A percentile compares a stretch with the other conserved stretches of the same genome.
Evolutionary conservation across 2,797 vertebrate species (phyloP).

Genomic region (Megalops cyprinoides): DNA sequence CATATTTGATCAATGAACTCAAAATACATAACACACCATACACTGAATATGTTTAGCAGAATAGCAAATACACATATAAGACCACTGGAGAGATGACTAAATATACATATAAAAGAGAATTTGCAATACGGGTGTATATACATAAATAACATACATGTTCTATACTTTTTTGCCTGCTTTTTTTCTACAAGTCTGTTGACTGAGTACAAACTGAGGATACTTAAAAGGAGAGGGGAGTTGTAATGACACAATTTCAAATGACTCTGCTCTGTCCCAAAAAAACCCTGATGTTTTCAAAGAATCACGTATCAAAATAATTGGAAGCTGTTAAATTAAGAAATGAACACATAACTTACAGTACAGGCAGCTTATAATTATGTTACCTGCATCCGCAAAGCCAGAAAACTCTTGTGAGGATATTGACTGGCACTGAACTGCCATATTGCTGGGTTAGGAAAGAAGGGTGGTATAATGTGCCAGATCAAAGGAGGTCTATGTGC

Average conservation of each 20-base stretch:
- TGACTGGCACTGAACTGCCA: background rate
- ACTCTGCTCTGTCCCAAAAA: conserved; percentile 33
- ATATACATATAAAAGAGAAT: conserved; percentile 55
- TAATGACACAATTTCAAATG: conserved; percentile 51
- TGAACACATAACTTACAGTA: background rate
- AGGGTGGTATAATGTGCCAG: background rate
- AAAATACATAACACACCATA: conserved; percentile 43
- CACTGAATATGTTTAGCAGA: conserved; percentile 44
- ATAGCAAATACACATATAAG: conserved; percentile 50
- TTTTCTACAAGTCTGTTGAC: conserved; percentile 54
- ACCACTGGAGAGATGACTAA: conserved; percentile 42
- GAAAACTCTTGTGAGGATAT: background rate
- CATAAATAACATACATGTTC: conserved; percentile 31
- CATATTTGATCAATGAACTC: conserved; percentile 27
- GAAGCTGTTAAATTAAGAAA: conserved; percentile 9
- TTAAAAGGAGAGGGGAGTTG: conserved; percentile 31
- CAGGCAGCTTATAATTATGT: background rate
- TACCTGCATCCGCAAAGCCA: conserved; percentile 5
- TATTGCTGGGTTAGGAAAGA: background rate
- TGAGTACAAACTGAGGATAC: conserved; percentile 46
- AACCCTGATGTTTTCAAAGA: conserved; percentile 27
- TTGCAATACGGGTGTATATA: conserved; percentile 43
- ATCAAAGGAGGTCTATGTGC: background rate
- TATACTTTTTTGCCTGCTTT: conserved; percentile 41
- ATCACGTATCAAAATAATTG: background rate